Conservation (phyloP, 2,113 vertebrate genomes). For the Thalassoma bifasciatum region DNA sequence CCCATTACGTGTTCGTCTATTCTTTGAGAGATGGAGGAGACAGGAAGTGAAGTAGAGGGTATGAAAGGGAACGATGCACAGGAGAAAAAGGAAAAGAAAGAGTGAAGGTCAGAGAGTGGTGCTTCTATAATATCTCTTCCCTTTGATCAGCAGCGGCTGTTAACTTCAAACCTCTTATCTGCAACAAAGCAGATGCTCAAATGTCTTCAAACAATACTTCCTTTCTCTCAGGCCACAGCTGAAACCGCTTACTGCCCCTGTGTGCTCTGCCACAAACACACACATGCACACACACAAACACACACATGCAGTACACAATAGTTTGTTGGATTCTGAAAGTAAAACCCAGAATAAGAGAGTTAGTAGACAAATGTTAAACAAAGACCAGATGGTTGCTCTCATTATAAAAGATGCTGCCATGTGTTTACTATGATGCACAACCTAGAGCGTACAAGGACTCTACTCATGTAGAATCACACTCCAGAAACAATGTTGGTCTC, state of each 20-base stretch:
- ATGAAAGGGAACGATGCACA: conserved; percentile 10
- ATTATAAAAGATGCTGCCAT: conserved; percentile 45
- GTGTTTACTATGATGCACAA: conserved; percentile 37
- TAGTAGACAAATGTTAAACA: conserved; percentile 68
- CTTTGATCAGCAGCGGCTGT: conserved; percentile 64
- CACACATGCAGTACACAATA: conserved; percentile 18
- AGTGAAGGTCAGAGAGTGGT: conserved; percentile 37
- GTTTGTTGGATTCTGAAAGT: conserved; percentile 67
- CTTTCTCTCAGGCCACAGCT: conserved; percentile 69
- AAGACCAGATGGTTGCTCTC: conserved; percentile 69
- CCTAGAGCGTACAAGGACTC: conserved; percentile 1
- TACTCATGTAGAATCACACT: not conserved
- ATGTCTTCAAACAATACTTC: conserved; percentile 75
- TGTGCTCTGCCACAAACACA: conserved; percentile 25
- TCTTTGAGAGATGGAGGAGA: conserved; percentile 28
- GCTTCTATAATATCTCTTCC: conserved; percentile 44
- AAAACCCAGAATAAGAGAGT: conserved; percentile 62
- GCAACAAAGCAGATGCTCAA: conserved; percentile 74
- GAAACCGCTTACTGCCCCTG: conserved; percentile 70
- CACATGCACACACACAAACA: not conserved
- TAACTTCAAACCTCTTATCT: conserved; percentile 66
- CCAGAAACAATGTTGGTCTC: too few species aligned
- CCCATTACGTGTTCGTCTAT: conserved; percentile 11
- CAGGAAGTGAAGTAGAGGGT: conserved; percentile 38
- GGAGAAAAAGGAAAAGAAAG: conserved; percentile 46